Conservation (phyloP, 2,888 invertebrate genomes). For the Nomada flava region DNA sequence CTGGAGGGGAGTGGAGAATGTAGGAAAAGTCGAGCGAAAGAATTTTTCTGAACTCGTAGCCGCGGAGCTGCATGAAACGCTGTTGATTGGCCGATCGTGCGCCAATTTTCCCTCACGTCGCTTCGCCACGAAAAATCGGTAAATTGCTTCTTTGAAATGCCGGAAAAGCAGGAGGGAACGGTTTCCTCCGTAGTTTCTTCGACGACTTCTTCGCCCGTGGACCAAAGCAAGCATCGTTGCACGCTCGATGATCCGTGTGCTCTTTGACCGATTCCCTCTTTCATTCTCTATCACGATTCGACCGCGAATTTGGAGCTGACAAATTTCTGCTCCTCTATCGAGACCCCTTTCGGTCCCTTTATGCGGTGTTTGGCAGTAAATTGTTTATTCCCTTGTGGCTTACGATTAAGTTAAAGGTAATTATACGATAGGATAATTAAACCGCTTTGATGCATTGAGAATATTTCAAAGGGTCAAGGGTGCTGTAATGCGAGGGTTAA, state of each 20-base stretch:
- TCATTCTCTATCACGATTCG: conserved; percentile 2
- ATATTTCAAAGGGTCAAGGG: too few relatives aligned
- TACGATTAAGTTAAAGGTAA: not conserved
- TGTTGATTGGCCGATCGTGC: conserved; percentile 83
- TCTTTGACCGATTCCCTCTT: conserved; percentile 57
- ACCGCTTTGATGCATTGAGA: too few relatives aligned
- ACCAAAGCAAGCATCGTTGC: conserved; percentile 64
- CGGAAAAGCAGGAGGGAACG: conserved; percentile 73
- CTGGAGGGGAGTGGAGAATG: not conserved
- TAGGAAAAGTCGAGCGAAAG: conserved; percentile 66
- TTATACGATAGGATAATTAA: too few relatives aligned
- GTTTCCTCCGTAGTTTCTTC: conserved; percentile 65
- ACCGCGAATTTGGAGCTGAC: conserved; percentile 37
- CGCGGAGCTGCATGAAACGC: conserved; percentile 81
- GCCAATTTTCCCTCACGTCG: conserved; percentile 81
- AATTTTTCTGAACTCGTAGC: conserved; percentile 73
- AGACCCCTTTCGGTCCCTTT: not conserved
- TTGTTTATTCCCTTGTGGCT: not conserved
- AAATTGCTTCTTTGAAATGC: conserved; percentile 83
- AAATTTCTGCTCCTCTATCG: not conserved
- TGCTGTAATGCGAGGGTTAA: too few relatives aligned
- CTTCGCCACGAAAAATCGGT: conserved; percentile 81
- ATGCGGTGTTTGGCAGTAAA: not conserved
- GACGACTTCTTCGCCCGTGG: conserved; percentile 54
- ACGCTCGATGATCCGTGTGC: conserved; percentile 60